Evolutionary conservation across 2,113 vertebrate genomes (phyloP).

Genomic region (Aix galericulata): DNA sequence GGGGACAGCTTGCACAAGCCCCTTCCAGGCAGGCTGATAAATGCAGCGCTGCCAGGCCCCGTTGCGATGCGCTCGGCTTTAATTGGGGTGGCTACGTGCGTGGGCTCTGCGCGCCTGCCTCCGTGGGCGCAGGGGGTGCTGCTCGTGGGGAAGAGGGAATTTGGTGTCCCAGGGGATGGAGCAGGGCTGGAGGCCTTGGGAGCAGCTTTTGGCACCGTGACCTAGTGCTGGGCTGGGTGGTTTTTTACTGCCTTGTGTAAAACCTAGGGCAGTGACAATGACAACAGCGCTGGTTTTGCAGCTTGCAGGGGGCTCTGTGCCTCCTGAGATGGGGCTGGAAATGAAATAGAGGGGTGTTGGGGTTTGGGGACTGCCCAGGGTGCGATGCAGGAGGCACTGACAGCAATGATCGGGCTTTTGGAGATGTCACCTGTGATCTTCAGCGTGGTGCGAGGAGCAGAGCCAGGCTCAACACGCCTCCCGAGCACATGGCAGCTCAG

Average conservation of each 20-base stretch:
- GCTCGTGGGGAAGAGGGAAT: rapidly evolving
- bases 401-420: background rate
- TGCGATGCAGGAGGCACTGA: rapidly evolving
- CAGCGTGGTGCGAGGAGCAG: rapidly evolving
- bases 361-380: rapidly evolving
- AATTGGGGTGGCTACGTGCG: conserved; percentile 49
- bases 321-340: background rate
- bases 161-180: rapidly evolving
- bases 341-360: rapidly evolving
- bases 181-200: background rate
- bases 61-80: background rate
- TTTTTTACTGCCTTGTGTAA: background rate
- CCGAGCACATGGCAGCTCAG: background rate
- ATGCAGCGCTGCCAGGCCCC: conserved; percentile 40
- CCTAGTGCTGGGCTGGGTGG: background rate
- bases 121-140: background rate
- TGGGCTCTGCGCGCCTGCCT: background rate
- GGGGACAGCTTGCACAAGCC: conserved; percentile 70
- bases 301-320: background rate
- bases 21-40: conserved; percentile 71
- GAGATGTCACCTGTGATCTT: background rate
- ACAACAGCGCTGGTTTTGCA: background rate
- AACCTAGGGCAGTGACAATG: background rate
- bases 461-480: background rate
- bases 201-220: background rate